Percentiles rank a stretch among this genome's conserved stretches.
These are phyloP conservation scores for Lepidochrysops patricia DNA, from an alignment of 2,888 invertebrate genomes.

Conservation along the genomic window DNA sequence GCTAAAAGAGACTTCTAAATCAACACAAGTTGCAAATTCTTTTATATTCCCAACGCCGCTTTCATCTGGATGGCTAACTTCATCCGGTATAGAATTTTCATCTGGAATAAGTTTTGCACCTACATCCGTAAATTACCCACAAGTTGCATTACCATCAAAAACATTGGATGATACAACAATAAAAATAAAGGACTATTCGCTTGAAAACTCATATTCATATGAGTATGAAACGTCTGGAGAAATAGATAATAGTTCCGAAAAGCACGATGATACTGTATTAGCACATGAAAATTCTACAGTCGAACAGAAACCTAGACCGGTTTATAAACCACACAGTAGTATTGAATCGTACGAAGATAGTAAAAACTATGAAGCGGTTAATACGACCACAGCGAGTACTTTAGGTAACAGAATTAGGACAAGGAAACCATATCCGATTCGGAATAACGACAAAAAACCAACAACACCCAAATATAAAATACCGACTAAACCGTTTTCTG, in stretches of 20 bases:
- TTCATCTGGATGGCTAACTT: slow-evolving; percentile 64
- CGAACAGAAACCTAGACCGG: slow-evolving; percentile 20
- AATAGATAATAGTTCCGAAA: slow-evolving; percentile 36
- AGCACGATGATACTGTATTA: slow-evolving; percentile 31
- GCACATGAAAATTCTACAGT: slow-evolving; percentile 36
- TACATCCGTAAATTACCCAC: slow-evolving; percentile 48
- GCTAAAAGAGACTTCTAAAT: slow-evolving; percentile 7
- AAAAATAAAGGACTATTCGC: slow-evolving; percentile 38
- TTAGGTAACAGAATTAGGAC: slow-evolving; percentile 48
- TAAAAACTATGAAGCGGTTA: slow-evolving; percentile 41
- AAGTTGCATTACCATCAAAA: slow-evolving; percentile 34
- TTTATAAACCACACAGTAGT: slow-evolving; percentile 11
- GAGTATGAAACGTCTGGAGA: slow-evolving; percentile 48
- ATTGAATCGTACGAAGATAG: slow-evolving; percentile 36
- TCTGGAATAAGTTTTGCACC: slow-evolving; percentile 57
- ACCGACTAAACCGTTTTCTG: slow-evolving; percentile 38
- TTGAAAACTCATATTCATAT: slow-evolving; percentile 35
- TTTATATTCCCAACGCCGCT: slow-evolving; percentile 59
- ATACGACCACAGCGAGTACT: slow-evolving; percentile 45
- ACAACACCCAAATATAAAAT: slow-evolving; percentile 43
- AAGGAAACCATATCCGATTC: slow-evolving; percentile 55
- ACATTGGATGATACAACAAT: slow-evolving; percentile 30
- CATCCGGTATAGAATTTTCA: slow-evolving; percentile 57
- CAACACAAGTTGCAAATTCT: slow-evolving; percentile 29
- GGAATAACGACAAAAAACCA: slow-evolving; percentile 45